Evolutionary conservation across 2,888 invertebrate species (phyloP).

Genomic region (Schizaphis graminum): DNA sequence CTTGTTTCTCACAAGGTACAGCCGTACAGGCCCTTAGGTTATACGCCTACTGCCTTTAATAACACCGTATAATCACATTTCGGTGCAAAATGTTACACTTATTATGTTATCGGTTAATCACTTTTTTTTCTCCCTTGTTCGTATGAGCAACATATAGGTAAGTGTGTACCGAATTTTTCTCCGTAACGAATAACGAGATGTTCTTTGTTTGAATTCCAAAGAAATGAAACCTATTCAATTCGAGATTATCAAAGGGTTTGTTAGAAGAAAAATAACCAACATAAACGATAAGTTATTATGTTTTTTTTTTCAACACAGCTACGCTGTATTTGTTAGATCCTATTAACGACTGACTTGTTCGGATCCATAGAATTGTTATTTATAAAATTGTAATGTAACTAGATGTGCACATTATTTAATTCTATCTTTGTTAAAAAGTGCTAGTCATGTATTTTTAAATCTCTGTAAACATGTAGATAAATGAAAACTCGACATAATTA

Average conservation of each 20-base stretch:
- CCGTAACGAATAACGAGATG: conserved; percentile 10
- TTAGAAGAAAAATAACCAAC: conserved; percentile 49
- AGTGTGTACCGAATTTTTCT: conserved; percentile 27
- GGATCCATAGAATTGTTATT: conserved; percentile 28
- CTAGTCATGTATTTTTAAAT: conserved; percentile 46
- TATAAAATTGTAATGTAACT: conserved; percentile 41
- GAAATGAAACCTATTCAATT: conserved; percentile 46
- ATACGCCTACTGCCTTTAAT: conserved; percentile 58
- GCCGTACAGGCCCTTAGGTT: conserved; percentile 14
- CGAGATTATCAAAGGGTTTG: conserved; percentile 50
- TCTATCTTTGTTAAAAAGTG: conserved; percentile 49
- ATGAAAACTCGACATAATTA: conserved; percentile 49
- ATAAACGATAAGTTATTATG: conserved; percentile 56
- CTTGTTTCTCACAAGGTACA: conserved; percentile 45
- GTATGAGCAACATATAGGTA: not conserved
- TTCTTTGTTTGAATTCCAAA: conserved; percentile 60
- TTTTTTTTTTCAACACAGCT: not conserved
- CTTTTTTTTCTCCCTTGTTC: conserved; percentile 27
- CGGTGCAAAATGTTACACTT: conserved; percentile 61
- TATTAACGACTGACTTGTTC: conserved; percentile 37
- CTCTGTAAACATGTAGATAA: conserved; percentile 14
- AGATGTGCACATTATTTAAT: conserved; percentile 14
- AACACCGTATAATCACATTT: conserved; percentile 38
- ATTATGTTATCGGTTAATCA: conserved; percentile 46
- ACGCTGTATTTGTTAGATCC: not conserved